Percentiles rank a stretch among this genome's conserved stretches.
Evolutionary conservation across 2,797 vertebrate genomes (phyloP).

Genomic region (Gymnopithys bicolor): DNA sequence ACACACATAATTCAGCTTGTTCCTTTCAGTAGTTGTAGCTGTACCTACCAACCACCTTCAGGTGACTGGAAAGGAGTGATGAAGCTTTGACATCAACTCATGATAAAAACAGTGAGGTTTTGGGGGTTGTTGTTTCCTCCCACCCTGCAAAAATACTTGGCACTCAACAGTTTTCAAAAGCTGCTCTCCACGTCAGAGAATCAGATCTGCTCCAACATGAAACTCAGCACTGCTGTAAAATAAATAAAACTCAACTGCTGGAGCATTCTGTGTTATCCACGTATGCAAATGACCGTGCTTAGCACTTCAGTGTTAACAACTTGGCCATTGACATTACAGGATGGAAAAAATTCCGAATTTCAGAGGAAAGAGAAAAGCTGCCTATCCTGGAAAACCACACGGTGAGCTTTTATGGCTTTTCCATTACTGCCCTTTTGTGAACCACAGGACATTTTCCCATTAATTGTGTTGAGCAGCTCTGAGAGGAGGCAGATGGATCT

Average conservation of each 20-base stretch:
- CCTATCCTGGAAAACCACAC: not conserved
- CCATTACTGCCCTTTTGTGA: not conserved
- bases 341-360: not conserved
- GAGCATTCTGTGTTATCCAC: not conserved
- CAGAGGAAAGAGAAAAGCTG: slow-evolving; percentile 26
- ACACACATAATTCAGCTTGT: not conserved
- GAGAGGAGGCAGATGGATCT: not conserved
- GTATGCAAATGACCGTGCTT: not conserved
- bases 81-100: not conserved
- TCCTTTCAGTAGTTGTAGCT: not conserved
- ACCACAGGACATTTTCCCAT: not conserved
- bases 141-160: not conserved
- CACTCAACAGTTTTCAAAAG: not conserved
- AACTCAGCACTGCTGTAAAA: not conserved
- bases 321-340: not conserved
- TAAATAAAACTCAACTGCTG: not conserved
- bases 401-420: slow-evolving; percentile 12
- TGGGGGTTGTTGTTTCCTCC: not conserved
- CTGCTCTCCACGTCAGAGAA: not conserved
- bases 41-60: not conserved
- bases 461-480: not conserved
- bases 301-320: not conserved
- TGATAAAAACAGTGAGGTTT: not conserved
- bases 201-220: not conserved
- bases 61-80: not conserved